These are phyloP conservation scores for Falco cherrug DNA, from an alignment of 2,797 vertebrate species.

Conservation along the genomic window DNA sequence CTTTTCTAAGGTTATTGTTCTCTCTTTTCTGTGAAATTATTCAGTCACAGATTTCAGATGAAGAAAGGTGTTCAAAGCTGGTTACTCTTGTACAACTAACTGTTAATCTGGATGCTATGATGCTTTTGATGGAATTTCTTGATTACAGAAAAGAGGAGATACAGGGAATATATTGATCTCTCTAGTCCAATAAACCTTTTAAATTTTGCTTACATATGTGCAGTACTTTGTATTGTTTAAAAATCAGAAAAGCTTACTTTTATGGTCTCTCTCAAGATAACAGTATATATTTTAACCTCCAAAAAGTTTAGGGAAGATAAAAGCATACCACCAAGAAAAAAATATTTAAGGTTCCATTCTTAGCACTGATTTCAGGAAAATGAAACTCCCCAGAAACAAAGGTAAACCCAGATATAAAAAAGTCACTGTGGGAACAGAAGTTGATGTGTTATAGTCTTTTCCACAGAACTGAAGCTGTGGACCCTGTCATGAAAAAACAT, in stretches of 20 bases:
- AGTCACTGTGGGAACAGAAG: background rate
- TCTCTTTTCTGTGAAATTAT: background rate
- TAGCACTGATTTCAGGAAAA: constrained; percentile 12
- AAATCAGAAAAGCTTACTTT: background rate
- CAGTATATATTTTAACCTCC: background rate
- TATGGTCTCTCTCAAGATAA: background rate
- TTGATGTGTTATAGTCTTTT: background rate
- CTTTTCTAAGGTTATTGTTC: background rate
- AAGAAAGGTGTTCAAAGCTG: background rate
- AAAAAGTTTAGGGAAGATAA: background rate
- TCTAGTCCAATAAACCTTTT: background rate
- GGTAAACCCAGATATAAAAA: background rate
- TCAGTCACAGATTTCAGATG: background rate
- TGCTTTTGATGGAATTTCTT: background rate
- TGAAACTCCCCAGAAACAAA: background rate
- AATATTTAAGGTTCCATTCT: constrained; percentile 18
- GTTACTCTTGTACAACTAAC: background rate
- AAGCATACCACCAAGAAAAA: background rate
- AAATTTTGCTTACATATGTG: background rate
- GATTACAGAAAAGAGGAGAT: background rate
- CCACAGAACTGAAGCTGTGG: background rate
- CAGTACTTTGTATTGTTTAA: background rate
- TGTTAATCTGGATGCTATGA: background rate
- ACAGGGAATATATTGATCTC: background rate
- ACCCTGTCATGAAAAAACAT: constrained; percentile 4